phyloP scores from a whole-genome alignment of 2,113 vertebrate genomes.

The Leuciscus idus region DNA sequence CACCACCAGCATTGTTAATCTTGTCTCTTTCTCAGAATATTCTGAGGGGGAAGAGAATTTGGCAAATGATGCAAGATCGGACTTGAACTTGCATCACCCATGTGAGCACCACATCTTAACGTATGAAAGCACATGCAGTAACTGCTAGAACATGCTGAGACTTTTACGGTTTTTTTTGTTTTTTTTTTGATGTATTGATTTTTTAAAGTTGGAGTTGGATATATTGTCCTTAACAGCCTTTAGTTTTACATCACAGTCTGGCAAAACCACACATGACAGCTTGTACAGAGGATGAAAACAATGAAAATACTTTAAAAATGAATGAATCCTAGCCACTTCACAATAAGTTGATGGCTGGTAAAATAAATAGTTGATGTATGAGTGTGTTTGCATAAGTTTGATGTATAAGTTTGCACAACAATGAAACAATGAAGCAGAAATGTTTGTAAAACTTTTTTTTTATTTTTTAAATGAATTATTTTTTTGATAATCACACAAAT shows the following conservation, averaged over 20 bases:
- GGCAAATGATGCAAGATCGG: neutral
- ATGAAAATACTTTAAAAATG: neutral
- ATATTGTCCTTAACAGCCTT: neutral
- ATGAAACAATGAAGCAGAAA: neutral
- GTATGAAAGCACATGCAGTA: neutral
- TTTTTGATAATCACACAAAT: neutral
- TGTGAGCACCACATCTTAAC: neutral
- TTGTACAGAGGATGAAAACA: neutral
- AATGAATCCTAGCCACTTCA: neutral
- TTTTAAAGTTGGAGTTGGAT: neutral
- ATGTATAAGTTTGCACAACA: neutral
- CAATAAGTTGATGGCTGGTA: neutral
- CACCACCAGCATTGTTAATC: constrained; percentile 32
- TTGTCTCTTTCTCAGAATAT: constrained; percentile 29
- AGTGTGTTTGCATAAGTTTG: too few species aligned
- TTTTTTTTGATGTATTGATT: neutral
- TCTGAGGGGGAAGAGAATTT: neutral
- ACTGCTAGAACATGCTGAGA: neutral
- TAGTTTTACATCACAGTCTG: neutral
- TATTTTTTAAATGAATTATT: neutral
- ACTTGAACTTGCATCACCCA: neutral
- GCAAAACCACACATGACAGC: neutral
- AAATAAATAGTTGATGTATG: neutral
- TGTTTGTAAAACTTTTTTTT: neutral
- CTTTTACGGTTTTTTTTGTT: neutral